Conservation (phyloP, 2,888 invertebrate genomes). For the Ochropleura leucogaster region DNA sequence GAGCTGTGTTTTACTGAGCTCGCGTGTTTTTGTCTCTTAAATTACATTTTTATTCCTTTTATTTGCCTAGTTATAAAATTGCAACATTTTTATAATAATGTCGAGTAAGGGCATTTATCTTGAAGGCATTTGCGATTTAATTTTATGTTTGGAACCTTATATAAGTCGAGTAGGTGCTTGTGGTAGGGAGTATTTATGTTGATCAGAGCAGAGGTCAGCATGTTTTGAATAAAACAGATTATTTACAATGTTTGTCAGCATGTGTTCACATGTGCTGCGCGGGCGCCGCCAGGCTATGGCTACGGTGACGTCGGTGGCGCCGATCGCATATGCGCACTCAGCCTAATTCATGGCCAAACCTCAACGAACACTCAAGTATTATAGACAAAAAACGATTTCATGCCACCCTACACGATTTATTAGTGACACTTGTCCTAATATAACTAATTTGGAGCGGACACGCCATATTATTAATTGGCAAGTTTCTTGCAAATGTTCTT, state of each 20-base stretch:
- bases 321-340: slow-evolving; percentile 76
- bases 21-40: slow-evolving; percentile 70
- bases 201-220: slow-evolving; percentile 76
- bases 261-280: slow-evolving; percentile 79
- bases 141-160: slow-evolving; percentile 35
- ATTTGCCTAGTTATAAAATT: slow-evolving; percentile 64
- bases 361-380: slow-evolving; percentile 61
- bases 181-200: slow-evolving; percentile 56
- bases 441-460: slow-evolving; percentile 54
- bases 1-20: slow-evolving; percentile 72
- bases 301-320: slow-evolving; percentile 67
- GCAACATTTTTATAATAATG: slow-evolving; percentile 45
- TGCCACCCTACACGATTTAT: slow-evolving; percentile 65
- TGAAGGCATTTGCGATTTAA: slow-evolving; percentile 20
- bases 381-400: slow-evolving; percentile 66
- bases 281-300: slow-evolving; percentile 76
- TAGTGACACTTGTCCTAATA: slow-evolving; percentile 50
- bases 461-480: slow-evolving; percentile 36
- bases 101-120: slow-evolving; percentile 16
- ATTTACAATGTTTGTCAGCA: slow-evolving; percentile 77
- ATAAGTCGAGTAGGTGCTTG: slow-evolving; percentile 33
- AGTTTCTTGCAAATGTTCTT: slow-evolving; percentile 37
- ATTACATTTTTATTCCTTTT: slow-evolving; percentile 62
- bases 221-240: slow-evolving; percentile 75
- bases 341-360: slow-evolving; percentile 70